Conservation (phyloP, 1,140 invertebrate genomes). For the Drosophila baimaii region DNA sequence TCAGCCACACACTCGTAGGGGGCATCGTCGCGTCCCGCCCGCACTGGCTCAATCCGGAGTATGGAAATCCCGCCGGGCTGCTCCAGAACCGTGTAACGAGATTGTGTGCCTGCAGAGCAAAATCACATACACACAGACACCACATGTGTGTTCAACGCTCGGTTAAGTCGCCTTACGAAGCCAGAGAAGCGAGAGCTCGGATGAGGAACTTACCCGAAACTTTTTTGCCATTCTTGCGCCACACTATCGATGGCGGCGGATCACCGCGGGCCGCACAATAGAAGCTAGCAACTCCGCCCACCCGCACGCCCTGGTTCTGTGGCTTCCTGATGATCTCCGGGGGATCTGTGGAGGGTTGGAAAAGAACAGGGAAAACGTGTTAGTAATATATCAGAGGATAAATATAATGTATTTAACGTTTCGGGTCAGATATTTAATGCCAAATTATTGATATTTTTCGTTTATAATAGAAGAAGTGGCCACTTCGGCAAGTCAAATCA, state of each 20-base stretch:
- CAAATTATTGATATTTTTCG: neutral
- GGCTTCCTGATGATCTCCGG: conserved; percentile 95
- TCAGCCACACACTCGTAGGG: conserved; percentile 98
- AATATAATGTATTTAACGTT: conserved; percentile 16
- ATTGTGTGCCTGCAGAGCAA: conserved; percentile 86
- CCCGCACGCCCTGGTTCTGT: conserved; percentile 93
- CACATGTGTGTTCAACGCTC: conserved; percentile 8
- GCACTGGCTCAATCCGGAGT: conserved; percentile 96
- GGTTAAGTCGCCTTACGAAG: conserved; percentile 37
- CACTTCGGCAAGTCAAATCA: neutral
- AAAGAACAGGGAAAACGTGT: conserved; percentile 69
- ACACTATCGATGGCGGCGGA: conserved; percentile 94
- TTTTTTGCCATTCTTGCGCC: conserved; percentile 95
- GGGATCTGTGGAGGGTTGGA: conserved; percentile 89
- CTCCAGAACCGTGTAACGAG: conserved; percentile 87
- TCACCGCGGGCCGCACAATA: conserved; percentile 96
- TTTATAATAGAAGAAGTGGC: neutral
- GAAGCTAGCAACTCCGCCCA: conserved; percentile 96
- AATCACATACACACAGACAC: conserved; percentile 6
- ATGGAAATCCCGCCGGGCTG: conserved; percentile 89
- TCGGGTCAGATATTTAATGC: conserved; percentile 1
- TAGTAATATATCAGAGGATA: conserved; percentile 16
- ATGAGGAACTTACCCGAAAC: conserved; percentile 88
- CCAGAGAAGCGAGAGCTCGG: conserved; percentile 1
- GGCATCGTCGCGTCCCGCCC: conserved; percentile 92